phyloP scores from a whole-genome alignment of 2,113 vertebrate species.

The Strix uralensis region DNA sequence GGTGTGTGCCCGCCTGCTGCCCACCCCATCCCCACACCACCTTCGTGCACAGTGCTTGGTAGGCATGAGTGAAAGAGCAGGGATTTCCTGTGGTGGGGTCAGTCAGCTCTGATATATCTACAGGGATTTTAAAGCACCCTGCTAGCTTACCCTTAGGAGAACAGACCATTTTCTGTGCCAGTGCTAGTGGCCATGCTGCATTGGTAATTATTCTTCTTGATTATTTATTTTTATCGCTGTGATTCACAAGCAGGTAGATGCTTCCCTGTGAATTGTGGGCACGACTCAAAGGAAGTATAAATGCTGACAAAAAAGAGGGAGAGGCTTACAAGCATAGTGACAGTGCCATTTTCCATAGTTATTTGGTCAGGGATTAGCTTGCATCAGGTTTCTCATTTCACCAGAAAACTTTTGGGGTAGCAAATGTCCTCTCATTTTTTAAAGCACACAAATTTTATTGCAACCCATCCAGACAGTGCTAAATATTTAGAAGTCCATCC shows the following conservation, averaged over 20 bases:
- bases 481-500: not conserved
- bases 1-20: not conserved
- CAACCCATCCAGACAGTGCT: not conserved
- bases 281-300: not conserved
- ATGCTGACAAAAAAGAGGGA: not conserved
- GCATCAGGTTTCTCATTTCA: not conserved
- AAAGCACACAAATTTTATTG: not conserved
- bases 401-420: not conserved
- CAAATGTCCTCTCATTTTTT: not conserved
- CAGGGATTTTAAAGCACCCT: not conserved
- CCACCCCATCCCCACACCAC: fast-evolving
- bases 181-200: fast-evolving
- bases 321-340: not conserved
- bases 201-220: fast-evolving
- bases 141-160: not conserved
- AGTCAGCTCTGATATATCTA: not conserved
- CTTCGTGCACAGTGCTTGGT: fast-evolving
- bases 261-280: not conserved
- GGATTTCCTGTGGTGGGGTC: not conserved
- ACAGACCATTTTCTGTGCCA: fast-evolving
- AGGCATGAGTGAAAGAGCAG: fast-evolving
- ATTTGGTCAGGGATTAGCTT: not conserved
- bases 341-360: not conserved
- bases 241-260: not conserved
- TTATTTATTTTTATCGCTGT: not conserved